Percentiles rank a stretch among this genome's conserved stretches.
phyloP scores from a whole-genome alignment of 92 coral and sea anemone genomes.

The Micromussa lordhowensis region DNA sequence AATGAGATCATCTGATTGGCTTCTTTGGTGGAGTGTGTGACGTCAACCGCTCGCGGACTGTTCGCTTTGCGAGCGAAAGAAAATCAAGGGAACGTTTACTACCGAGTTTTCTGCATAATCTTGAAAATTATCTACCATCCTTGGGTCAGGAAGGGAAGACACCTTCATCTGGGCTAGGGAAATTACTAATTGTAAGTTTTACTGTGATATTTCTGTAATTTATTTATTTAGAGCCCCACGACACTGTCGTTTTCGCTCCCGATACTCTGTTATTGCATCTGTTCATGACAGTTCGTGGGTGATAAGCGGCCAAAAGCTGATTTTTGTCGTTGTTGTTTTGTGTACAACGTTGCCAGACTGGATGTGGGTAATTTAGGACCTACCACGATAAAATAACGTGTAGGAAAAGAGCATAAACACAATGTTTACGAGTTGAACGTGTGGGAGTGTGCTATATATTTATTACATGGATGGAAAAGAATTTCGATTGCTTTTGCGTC shows the following conservation, averaged over 20 bases:
- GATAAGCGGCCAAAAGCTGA: not conserved
- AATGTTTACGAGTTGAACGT: conserved; percentile 42
- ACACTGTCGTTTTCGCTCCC: conserved; percentile 34
- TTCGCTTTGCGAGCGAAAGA: conserved; percentile 79
- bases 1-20: conserved; percentile 76
- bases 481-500: conserved; percentile 45
- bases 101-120: conserved; percentile 86
- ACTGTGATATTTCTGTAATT: conserved; percentile 10
- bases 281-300: conserved; percentile 43
- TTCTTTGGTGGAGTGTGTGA: conserved; percentile 63
- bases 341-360: not conserved
- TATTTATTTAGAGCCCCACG: not conserved
- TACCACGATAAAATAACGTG: not conserved
- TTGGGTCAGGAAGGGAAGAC: conserved; percentile 31
- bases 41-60: conserved; percentile 89
- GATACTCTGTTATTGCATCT: conserved; percentile 39
- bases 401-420: conserved; percentile 34
- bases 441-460: conserved; percentile 47
- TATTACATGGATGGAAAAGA: conserved; percentile 50
- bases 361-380: not conserved
- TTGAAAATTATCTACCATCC: conserved; percentile 78
- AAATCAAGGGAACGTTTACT: conserved; percentile 70
- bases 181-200: conserved; percentile 27
- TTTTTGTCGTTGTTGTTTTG: not conserved
- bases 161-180: conserved; percentile 1